Conservation (phyloP, 2,113 vertebrate genomes). For the Syngnathus typhle region DNA sequence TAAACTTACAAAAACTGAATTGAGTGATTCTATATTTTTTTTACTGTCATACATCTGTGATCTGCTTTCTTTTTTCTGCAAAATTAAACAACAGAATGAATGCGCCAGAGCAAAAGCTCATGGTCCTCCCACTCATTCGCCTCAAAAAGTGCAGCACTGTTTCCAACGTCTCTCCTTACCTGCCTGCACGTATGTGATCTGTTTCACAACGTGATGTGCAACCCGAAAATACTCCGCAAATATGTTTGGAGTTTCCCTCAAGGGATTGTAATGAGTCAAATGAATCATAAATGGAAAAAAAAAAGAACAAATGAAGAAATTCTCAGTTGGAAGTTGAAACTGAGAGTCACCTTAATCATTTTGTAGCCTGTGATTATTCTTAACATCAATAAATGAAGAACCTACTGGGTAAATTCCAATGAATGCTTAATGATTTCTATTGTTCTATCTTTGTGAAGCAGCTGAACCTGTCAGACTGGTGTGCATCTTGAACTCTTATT, state of each 20-base stretch:
- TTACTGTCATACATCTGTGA: too few species aligned
- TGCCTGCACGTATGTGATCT: not conserved
- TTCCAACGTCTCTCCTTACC: not conserved
- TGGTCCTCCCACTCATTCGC: too few species aligned
- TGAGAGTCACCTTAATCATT: not conserved
- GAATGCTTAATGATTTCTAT: not conserved
- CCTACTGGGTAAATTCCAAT: not conserved
- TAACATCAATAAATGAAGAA: not conserved
- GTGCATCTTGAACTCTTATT: not conserved
- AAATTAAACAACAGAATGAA: too few species aligned
- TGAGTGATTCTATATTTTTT: too few species aligned
- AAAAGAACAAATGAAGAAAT: not conserved
- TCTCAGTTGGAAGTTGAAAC: not conserved
- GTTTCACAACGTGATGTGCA: not conserved
- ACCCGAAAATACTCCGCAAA: not conserved
- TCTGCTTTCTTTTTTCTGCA: too few species aligned
- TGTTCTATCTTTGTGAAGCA: not conserved
- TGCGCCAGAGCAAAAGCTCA: too few species aligned
- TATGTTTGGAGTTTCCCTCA: too few species aligned
- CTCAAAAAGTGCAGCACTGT: not conserved
- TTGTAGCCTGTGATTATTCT: not conserved
- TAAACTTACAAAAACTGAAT: too few species aligned
- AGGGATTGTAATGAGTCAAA: too few species aligned
- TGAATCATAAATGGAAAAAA: too few species aligned
- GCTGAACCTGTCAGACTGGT: conserved; percentile 6